Base-by-base conservation (phyloP, 1,140 invertebrate genomes). In the Ostrea edulis region DNA sequence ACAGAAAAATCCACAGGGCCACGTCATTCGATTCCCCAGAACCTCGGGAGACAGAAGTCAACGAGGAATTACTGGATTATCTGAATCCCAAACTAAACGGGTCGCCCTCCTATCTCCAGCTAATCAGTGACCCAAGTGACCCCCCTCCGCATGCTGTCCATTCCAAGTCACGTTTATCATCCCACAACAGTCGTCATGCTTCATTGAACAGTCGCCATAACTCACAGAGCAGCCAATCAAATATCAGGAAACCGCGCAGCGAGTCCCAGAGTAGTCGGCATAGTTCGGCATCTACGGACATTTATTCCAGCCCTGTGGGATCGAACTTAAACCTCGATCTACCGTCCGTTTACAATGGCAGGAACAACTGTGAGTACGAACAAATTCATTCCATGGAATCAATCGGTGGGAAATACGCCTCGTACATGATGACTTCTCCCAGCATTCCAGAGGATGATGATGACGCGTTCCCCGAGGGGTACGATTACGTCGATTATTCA, bases 11-110 rank as follows among this genome's bases (percentile, higher is more conserved):
- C 35, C 84, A 88, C 44, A 58, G 29, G 25, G 91, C 90, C n/a
- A 92, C 91, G n/a, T 92, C 91, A 65, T 92, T 92, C 89, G 91
- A 92, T 87, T 86, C 89, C 29, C 91, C 91, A 51, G 91, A 90
- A 82, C 91, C 91, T 29, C 87, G 88, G 71, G 90, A 90, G 84
- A 89, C 90, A 20, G 65, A 65, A 12, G 51, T 82, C 11, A 25
- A 82, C 0, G 82, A 84, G 25, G 29, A 29, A 17, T 65, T 82
- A 12, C 71, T 58, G 54, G 85, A 87, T 29, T 89, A 89, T 82
- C 83, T 89, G 14, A 54, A 83, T 52, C 88, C 88, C 12, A 65
- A 87, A 29, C 85, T 86, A n/a, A 14, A 52, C n/a, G 88, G 88
- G 20, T 65, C 86, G 11, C 88, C 88, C 8, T 82, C 54, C 0